Evolutionary conservation across 2,797 vertebrate species (phyloP).

Genomic region (Myripristis jacobus): DNA sequence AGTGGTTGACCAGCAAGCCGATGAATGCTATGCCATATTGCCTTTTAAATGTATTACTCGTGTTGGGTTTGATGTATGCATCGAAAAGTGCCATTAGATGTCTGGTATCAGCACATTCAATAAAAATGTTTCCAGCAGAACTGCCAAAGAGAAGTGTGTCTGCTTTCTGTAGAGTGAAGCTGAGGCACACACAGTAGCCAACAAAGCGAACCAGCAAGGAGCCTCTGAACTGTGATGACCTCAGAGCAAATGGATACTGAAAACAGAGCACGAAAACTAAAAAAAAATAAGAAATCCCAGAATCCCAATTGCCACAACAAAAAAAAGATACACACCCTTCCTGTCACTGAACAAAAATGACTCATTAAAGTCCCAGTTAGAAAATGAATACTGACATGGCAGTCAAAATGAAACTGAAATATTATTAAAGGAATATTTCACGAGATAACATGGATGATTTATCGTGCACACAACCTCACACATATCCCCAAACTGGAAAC

Average conservation of each 20-base stretch:
- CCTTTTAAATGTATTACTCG: background rate
- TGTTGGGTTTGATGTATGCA: background rate
- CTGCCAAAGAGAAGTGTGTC: slow-evolving; percentile 5
- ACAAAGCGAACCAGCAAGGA: slow-evolving; percentile 7
- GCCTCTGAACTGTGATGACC: background rate
- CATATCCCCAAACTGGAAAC: background rate
- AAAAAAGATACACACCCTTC: background rate
- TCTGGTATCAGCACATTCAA: background rate
- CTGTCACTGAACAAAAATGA: background rate
- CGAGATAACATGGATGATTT: background rate
- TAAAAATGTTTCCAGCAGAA: background rate
- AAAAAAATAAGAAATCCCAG: slow-evolving; percentile 23
- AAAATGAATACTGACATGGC: background rate
- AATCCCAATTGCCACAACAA: background rate
- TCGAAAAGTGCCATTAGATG: background rate
- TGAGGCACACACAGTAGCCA: slow-evolving; percentile 1
- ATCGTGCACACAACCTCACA: background rate
- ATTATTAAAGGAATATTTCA: background rate
- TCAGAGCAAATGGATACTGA: slow-evolving; percentile 11
- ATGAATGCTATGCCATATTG: no score
- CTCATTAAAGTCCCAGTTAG: background rate
- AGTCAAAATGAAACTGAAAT: background rate
- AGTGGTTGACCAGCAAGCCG: background rate
- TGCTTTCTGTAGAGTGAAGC: background rate
- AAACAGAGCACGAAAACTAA: slow-evolving; percentile 11